These are phyloP conservation scores for Lepeophtheirus nordmannii DNA, from an alignment of 2,888 invertebrate species.

Conservation along the genomic window DNA sequence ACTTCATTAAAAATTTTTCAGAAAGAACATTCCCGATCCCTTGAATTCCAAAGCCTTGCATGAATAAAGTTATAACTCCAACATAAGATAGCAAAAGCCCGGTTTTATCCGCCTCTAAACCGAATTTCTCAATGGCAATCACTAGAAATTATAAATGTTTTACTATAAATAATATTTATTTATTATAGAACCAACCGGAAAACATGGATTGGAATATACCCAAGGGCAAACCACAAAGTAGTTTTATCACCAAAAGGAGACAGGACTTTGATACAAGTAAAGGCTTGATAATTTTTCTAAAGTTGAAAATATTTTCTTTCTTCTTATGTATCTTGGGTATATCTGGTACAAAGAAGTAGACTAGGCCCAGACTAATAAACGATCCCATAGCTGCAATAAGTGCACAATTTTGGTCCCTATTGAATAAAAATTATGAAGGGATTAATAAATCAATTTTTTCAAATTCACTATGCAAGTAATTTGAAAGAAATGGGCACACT, in stretches of 20 bases:
- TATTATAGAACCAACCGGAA: neutral
- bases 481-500: too few relatives aligned
- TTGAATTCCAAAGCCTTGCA: slow-evolving; percentile 21
- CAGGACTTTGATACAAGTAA: neutral
- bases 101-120: slow-evolving; percentile 14
- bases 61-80: slow-evolving; percentile 13
- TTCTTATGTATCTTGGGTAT: slow-evolving; percentile 17
- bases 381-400: slow-evolving; percentile 14
- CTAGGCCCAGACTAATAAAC: slow-evolving; percentile 14
- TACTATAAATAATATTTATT: too few relatives aligned
- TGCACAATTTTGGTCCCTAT: slow-evolving; percentile 16
- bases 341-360: slow-evolving; percentile 18
- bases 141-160: slow-evolving; percentile 11
- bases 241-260: slow-evolving; percentile 8
- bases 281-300: slow-evolving; percentile 4
- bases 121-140: slow-evolving; percentile 23
- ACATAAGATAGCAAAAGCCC: slow-evolving; percentile 20
- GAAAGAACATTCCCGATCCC: neutral
- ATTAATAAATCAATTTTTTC: too few relatives aligned
- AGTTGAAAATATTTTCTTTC: slow-evolving; percentile 2
- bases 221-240: slow-evolving; percentile 19
- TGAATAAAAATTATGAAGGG: too few relatives aligned
- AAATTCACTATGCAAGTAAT: too few relatives aligned
- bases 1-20: neutral
- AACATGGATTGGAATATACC: slow-evolving; percentile 23